These are phyloP conservation scores for Tridacna gigas DNA, from an alignment of 2,888 invertebrate species.

Conservation along the genomic window DNA sequence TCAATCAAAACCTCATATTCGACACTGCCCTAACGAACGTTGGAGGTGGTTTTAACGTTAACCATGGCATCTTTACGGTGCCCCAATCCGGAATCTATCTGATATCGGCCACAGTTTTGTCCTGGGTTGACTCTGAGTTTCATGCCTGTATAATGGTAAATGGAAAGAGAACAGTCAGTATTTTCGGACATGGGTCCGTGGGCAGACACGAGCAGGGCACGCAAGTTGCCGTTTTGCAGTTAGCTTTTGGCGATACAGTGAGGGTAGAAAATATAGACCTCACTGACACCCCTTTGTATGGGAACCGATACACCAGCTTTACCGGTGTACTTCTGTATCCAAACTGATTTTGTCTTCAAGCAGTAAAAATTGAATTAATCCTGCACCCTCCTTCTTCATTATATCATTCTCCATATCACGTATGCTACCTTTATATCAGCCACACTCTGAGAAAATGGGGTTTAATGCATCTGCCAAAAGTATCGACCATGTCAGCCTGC, in stretches of 20 bases:
- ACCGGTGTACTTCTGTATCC: slow-evolving; percentile 19
- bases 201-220: slow-evolving; percentile 28
- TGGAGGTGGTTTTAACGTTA: slow-evolving; percentile 5
- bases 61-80: slow-evolving; percentile 14
- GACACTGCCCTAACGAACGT: slow-evolving; percentile 11
- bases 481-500: too few relatives aligned
- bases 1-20: slow-evolving; percentile 17
- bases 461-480: too few relatives aligned
- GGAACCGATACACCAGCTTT: slow-evolving; percentile 22
- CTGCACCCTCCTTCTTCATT: too few relatives aligned
- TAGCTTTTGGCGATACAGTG: slow-evolving; percentile 11
- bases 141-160: slow-evolving; percentile 13
- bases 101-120: slow-evolving; percentile 15
- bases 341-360: not conserved
- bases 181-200: slow-evolving; percentile 1
- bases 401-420: too few relatives aligned
- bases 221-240: not conserved
- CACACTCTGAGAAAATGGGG: too few relatives aligned
- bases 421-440: too few relatives aligned
- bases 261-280: slow-evolving; percentile 9
- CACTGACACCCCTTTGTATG: slow-evolving; percentile 1
- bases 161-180: slow-evolving; percentile 1
- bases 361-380: too few relatives aligned
- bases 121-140: slow-evolving; percentile 20
- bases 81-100: slow-evolving; percentile 21